Conservation (phyloP, 2,113 vertebrate species). For the Hippocampus guttulatus region DNA sequence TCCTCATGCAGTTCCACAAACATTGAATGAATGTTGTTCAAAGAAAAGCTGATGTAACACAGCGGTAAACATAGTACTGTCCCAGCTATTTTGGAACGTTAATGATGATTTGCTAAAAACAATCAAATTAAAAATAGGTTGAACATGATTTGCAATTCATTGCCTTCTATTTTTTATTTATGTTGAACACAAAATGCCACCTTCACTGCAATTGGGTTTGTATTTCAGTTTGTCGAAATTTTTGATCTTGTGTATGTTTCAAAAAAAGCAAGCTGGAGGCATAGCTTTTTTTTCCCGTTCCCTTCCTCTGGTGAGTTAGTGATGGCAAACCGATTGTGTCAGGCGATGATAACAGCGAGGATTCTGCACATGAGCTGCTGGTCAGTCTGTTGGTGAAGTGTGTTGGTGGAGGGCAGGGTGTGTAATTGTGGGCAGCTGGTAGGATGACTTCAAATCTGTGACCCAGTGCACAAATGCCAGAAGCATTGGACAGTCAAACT, state of each 20-base stretch:
- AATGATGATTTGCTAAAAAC: too few relatives aligned
- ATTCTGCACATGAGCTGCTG: slow-evolving; percentile 9
- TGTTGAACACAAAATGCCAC: too few relatives aligned
- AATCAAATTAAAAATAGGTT: too few relatives aligned
- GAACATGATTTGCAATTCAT: too few relatives aligned
- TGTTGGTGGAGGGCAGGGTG: slow-evolving; percentile 31
- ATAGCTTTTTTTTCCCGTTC: too few relatives aligned
- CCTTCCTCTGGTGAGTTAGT: slow-evolving; percentile 6
- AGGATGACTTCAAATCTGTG: slow-evolving; percentile 20
- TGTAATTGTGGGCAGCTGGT: slow-evolving; percentile 43
- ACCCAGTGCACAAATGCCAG: slow-evolving; percentile 5
- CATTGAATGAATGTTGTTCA: too few relatives aligned
- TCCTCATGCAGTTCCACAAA: too few relatives aligned
- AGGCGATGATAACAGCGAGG: slow-evolving; percentile 28
- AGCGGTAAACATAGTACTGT: too few relatives aligned
- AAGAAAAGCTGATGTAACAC: too few relatives aligned
- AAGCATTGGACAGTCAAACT: slow-evolving; percentile 9
- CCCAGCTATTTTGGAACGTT: too few relatives aligned
- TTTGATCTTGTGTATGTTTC: background rate
- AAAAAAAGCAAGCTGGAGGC: background rate
- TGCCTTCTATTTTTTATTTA: too few relatives aligned
- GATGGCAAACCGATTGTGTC: slow-evolving; percentile 14
- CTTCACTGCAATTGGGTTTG: too few relatives aligned
- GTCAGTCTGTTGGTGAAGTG: slow-evolving; percentile 19
- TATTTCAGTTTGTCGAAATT: background rate